These are phyloP conservation scores for Tenthredo mesomela DNA, from an alignment of 2,888 invertebrate genomes.

Conservation along the genomic window DNA sequence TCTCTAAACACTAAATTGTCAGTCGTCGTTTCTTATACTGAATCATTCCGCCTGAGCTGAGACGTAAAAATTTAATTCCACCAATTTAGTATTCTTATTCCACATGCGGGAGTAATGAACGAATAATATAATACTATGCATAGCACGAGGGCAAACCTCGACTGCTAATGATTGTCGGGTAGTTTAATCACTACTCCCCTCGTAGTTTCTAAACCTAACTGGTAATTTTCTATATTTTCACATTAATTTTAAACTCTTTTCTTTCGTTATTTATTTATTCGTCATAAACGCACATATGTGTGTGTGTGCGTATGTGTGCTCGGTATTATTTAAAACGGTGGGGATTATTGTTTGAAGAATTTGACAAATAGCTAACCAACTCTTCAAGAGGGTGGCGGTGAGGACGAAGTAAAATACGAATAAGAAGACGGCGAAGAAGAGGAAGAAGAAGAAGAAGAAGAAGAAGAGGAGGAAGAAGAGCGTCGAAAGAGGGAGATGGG, in stretches of 20 bases:
- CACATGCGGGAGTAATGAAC: conserved; percentile 2
- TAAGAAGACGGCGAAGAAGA: not conserved
- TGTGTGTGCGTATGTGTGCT: not conserved
- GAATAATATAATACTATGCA: not conserved
- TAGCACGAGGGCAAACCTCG: not conserved
- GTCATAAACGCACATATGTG: not conserved
- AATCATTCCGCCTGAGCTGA: not conserved
- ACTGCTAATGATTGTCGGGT: not conserved
- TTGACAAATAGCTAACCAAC: conserved; percentile 8
- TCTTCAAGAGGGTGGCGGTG: conserved; percentile 7
- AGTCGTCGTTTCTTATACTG: not conserved
- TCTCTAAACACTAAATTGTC: not conserved
- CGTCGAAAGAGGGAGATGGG: conserved; percentile 41
- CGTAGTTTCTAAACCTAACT: not conserved
- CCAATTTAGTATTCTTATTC: conserved; percentile 11
- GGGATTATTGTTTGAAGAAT: conserved; percentile 1
- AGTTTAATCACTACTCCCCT: not conserved
- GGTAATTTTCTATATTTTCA: not conserved
- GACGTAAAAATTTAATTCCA: conserved; percentile 24
- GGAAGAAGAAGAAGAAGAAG: conserved; percentile 1
- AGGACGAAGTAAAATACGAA: not conserved
- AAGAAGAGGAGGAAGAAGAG: conserved; percentile 1
- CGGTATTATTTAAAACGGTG: not conserved
- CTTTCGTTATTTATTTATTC: not conserved
- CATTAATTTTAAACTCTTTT: not conserved